phyloP scores from a whole-genome alignment of 1,140 invertebrate species.

The Pseudomyrmex concolor region DNA sequence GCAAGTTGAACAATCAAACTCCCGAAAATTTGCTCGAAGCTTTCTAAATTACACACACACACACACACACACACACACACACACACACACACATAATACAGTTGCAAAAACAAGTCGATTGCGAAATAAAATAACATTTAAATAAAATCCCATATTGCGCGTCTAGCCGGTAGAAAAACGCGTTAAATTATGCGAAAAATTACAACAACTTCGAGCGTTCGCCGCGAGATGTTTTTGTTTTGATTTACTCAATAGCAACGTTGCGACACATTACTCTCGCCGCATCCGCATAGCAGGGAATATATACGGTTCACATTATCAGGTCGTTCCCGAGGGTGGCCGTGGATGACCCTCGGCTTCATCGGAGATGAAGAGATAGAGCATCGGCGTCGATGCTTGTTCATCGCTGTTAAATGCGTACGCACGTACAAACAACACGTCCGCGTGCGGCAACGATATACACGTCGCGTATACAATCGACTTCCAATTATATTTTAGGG shows the following conservation, averaged over 20 bases:
- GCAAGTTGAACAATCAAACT: no score
- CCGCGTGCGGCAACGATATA: neutral
- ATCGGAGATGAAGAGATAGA: neutral
- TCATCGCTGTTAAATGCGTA: conserved; percentile 5
- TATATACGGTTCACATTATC: neutral
- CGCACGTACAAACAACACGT: neutral
- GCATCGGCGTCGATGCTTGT: neutral
- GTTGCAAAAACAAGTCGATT: no score
- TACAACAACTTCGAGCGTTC: no score
- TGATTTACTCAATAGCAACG: neutral
- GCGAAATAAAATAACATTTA: no score
- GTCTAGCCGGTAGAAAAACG: no score
- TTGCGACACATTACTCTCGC: neutral
- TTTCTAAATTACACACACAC: no score
- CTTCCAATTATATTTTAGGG: neutral
- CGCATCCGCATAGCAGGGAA: neutral
- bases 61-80: no score
- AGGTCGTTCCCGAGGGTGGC: neutral
- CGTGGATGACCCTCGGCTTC: neutral
- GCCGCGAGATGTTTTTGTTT: no score
- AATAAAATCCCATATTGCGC: no score
- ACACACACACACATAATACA: no score
- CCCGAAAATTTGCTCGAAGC: no score
- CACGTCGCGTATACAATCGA: neutral
- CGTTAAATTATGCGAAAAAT: no score